A percentile compares a stretch with the other conserved stretches of the same genome.
These are phyloP conservation scores for Tachycineta bicolor DNA, from an alignment of 2,113 vertebrate genomes.

Conservation along the genomic window DNA sequence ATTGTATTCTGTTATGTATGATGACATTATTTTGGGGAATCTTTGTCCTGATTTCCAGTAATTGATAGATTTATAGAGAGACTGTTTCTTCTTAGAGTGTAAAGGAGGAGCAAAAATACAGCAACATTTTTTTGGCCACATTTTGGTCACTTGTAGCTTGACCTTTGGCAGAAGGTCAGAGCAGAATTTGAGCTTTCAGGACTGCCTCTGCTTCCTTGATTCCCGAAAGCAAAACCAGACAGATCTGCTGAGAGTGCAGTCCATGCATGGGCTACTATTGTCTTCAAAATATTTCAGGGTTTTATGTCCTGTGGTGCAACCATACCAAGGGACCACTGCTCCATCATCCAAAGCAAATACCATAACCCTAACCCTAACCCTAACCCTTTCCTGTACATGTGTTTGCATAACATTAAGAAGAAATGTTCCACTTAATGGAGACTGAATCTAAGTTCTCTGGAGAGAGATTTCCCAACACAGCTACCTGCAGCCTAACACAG, in stretches of 20 bases:
- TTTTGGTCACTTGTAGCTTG: not conserved
- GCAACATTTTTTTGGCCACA: not conserved
- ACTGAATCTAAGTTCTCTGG: too few relatives aligned
- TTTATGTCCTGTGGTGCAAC: not conserved
- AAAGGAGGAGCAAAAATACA: not conserved
- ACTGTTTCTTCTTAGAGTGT: not conserved
- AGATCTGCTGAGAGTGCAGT: not conserved
- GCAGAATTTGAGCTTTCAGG: not conserved
- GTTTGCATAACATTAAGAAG: not conserved
- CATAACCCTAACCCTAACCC: too few relatives aligned
- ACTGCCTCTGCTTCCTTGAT: not conserved
- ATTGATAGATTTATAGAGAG: not conserved
- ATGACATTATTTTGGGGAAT: not conserved
- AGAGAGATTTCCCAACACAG: not conserved
- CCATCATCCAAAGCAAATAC: not conserved
- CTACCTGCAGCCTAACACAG: not conserved
- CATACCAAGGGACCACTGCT: not conserved
- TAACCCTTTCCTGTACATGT: not conserved
- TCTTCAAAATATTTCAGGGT: not conserved
- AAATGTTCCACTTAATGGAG: not conserved
- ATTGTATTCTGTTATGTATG: not conserved
- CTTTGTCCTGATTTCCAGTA: not conserved
- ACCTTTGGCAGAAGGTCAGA: not conserved
- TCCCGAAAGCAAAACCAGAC: not conserved
- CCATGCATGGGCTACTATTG: accelerated